phyloP scores from a whole-genome alignment of 2,797 vertebrate species.

The Otolemur crassicaudatus region DNA sequence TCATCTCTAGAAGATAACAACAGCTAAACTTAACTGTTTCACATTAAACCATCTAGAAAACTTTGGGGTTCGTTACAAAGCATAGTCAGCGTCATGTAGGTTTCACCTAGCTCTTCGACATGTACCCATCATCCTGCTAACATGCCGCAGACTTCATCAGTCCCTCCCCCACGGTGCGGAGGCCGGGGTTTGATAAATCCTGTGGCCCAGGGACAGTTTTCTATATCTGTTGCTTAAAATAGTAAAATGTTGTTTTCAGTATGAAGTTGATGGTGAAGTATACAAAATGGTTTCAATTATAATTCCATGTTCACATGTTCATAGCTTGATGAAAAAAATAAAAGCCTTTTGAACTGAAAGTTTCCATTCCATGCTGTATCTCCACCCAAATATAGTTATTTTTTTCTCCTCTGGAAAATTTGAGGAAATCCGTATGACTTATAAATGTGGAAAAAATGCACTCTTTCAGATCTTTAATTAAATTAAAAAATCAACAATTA shows the following conservation, averaged over 20 bases:
- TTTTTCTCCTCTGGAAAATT: conserved; percentile 77
- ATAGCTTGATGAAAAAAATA: conserved; percentile 74
- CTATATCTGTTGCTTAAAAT: conserved; percentile 49
- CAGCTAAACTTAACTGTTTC: not conserved
- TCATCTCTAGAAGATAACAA: not conserved
- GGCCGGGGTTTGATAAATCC: not conserved
- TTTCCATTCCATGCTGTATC: conserved; percentile 76
- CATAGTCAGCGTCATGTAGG: not conserved
- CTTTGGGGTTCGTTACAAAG: not conserved
- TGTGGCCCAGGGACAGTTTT: not conserved
- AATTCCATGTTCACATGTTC: conserved; percentile 76
- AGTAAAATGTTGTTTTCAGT: conserved; percentile 46
- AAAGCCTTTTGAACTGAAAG: conserved; percentile 64
- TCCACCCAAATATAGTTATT: conserved; percentile 76
- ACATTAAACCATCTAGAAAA: not conserved
- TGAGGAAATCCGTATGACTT: conserved; percentile 71
- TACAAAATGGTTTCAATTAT: conserved; percentile 83
- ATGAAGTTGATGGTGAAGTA: conserved; percentile 69
- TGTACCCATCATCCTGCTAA: not conserved
- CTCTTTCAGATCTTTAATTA: conserved; percentile 67
- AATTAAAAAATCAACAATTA: conserved; percentile 58
- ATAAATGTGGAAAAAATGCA: conserved; percentile 75
- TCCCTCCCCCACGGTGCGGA: not conserved
- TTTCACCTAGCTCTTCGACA: not conserved
- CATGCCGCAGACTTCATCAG: not conserved